Percentiles rank a stretch among this genome's conserved stretches.
Evolutionary conservation across 2,888 invertebrate species (phyloP).

Genomic region (Lordiphosa fenestrarum): DNA sequence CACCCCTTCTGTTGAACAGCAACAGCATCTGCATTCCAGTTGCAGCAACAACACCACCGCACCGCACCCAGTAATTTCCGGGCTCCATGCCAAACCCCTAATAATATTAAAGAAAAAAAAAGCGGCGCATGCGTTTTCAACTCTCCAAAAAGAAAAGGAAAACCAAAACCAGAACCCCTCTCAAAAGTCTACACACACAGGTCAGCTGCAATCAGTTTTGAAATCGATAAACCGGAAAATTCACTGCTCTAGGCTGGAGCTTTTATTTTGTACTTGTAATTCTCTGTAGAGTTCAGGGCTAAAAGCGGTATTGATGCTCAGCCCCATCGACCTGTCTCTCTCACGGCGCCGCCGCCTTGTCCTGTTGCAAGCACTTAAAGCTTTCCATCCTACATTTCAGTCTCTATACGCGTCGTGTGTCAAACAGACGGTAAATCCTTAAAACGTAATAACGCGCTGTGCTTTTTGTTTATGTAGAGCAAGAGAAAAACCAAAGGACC

Average conservation of each 20-base stretch:
- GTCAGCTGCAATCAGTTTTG: slow-evolving; percentile 48
- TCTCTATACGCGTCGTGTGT: slow-evolving; percentile 62
- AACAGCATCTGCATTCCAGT: slow-evolving; percentile 26
- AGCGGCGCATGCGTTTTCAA: slow-evolving; percentile 47
- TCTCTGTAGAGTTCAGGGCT: slow-evolving; percentile 54
- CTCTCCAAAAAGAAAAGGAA: slow-evolving; percentile 14
- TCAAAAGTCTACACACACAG: slow-evolving; percentile 28
- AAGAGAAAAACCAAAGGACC: slow-evolving; percentile 15
- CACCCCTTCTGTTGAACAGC: slow-evolving; percentile 8
- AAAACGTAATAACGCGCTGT: slow-evolving; percentile 36
- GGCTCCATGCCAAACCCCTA: slow-evolving; percentile 4
- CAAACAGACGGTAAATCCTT: slow-evolving; percentile 41
- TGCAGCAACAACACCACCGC: slow-evolving; percentile 44
- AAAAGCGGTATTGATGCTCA: slow-evolving; percentile 60
- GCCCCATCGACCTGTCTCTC: slow-evolving; percentile 45
- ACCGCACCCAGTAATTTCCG: slow-evolving; percentile 64
- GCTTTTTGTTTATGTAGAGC: slow-evolving; percentile 38
- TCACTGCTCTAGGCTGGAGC: slow-evolving; percentile 20
- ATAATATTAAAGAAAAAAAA: slow-evolving; percentile 17
- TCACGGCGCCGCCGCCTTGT: slow-evolving; percentile 38
- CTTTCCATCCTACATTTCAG: slow-evolving; percentile 54
- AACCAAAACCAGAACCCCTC: slow-evolving; percentile 6
- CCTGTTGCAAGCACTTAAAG: slow-evolving; percentile 53
- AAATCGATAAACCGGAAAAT: slow-evolving; percentile 48
- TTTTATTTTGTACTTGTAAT: slow-evolving; percentile 25